These are phyloP conservation scores for Cephus pulcher DNA, from an alignment of 2,888 invertebrate species.

Conservation along the genomic window DNA sequence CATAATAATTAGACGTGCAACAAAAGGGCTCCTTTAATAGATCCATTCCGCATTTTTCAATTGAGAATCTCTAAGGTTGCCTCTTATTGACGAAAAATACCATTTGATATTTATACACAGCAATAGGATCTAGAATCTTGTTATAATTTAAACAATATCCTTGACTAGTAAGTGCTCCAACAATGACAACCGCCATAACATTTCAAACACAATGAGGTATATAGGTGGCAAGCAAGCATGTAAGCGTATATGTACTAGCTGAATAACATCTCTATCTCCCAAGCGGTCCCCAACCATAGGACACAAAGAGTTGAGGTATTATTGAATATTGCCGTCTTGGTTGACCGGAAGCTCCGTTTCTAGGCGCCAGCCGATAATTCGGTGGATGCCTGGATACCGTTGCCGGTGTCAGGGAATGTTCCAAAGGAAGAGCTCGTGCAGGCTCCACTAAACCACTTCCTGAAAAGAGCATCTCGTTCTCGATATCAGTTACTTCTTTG, in stretches of 20 bases:
- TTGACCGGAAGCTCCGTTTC: constrained; percentile 45
- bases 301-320: constrained; percentile 69
- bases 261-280: constrained; percentile 55
- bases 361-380: constrained; percentile 42
- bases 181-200: background rate
- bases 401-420: constrained; percentile 2
- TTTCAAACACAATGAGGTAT: background rate
- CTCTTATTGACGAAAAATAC: background rate
- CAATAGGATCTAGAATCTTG: background rate
- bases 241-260: background rate
- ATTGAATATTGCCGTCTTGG: constrained; percentile 62
- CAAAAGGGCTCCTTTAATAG: background rate
- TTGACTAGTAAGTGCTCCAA: background rate
- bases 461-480: constrained; percentile 7
- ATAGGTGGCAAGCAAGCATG: background rate
- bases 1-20: background rate
- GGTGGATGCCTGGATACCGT: constrained; percentile 23
- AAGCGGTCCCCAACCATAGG: constrained; percentile 70
- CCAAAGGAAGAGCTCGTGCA: constrained; percentile 19
- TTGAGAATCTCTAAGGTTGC: background rate
- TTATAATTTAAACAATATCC: background rate
- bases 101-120: background rate
- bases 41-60: background rate
- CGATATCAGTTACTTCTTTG: background rate
- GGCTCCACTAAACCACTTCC: constrained; percentile 16